Evolutionary conservation across 1,140 invertebrate species (phyloP).

Genomic region (Drosophila sp.): DNA sequence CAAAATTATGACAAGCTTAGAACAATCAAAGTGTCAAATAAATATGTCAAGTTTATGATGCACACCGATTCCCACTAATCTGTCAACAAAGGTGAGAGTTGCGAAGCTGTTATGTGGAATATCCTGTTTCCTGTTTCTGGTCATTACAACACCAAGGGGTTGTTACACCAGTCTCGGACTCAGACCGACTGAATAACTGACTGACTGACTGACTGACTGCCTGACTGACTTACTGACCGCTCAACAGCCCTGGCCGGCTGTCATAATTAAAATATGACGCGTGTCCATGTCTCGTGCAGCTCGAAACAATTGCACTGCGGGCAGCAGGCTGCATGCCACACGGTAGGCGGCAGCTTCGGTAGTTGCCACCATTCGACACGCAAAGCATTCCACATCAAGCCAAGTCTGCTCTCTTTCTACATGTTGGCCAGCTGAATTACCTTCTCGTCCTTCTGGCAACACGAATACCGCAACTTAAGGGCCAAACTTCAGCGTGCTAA

Average conservation of each 20-base stretch:
- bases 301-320: slow-evolving; percentile 60
- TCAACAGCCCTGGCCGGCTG: slow-evolving; percentile 61
- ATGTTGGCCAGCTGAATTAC: slow-evolving; percentile 35
- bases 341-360: slow-evolving; percentile 22
- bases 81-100: slow-evolving; percentile 72
- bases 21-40: slow-evolving; percentile 81
- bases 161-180: slow-evolving; percentile 31
- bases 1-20: slow-evolving; percentile 66
- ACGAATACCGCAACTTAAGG: slow-evolving; percentile 41
- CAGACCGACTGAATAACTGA: slow-evolving; percentile 32
- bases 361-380: slow-evolving; percentile 47
- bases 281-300: slow-evolving; percentile 68
- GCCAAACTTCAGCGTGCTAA: slow-evolving; percentile 25
- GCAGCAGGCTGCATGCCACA: slow-evolving; percentile 8
- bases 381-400: slow-evolving; percentile 38
- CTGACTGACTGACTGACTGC: slow-evolving; percentile 25
- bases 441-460: neutral
- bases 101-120: slow-evolving; percentile 45
- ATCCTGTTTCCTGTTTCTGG: slow-evolving; percentile 66
- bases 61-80: slow-evolving; percentile 67
- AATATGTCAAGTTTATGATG: slow-evolving; percentile 74
- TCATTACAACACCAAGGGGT: slow-evolving; percentile 55
- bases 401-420: neutral
- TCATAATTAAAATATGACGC: slow-evolving; percentile 84
- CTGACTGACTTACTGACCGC: slow-evolving; percentile 50